These are phyloP conservation scores for Holacanthella duospinosa DNA, from an alignment of 2,888 invertebrate genomes.

Conservation along the genomic window DNA sequence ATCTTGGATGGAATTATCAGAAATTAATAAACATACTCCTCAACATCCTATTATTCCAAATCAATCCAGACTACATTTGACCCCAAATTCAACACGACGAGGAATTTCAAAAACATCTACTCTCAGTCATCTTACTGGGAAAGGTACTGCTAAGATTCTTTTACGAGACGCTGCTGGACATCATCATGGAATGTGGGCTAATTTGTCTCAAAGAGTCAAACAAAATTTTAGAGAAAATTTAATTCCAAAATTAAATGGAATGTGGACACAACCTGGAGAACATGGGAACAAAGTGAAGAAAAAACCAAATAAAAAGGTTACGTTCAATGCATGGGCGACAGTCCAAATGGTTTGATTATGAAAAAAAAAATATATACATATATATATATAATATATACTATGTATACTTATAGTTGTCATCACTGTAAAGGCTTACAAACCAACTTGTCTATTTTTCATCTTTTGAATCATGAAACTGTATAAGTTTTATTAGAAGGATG, in stretches of 20 bases:
- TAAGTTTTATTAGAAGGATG: too few species aligned
- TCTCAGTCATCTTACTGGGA: conserved; percentile 21
- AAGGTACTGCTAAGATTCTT: conserved; percentile 36
- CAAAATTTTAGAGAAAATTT: conserved; percentile 35
- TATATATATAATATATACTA: too few species aligned
- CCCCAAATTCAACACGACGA: not conserved
- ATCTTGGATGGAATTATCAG: conserved; percentile 37
- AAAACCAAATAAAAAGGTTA: conserved; percentile 35
- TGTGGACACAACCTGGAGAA: conserved; percentile 31
- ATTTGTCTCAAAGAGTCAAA: conserved; percentile 35
- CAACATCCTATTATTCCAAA: not conserved
- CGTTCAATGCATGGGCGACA: conserved; percentile 38
- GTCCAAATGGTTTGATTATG: conserved; percentile 33
- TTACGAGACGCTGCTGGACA: conserved; percentile 33
- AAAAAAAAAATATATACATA: not conserved
- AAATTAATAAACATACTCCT: conserved; percentile 12
- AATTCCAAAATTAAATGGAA: conserved; percentile 36
- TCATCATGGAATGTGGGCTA: conserved; percentile 35
- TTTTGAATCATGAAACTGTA: too few species aligned
- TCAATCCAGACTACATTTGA: not conserved
- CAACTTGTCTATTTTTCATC: not conserved
- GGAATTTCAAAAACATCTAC: not conserved
- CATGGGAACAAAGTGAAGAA: conserved; percentile 24
- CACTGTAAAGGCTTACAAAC: not conserved
- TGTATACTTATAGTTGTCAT: too few species aligned